Evolutionary conservation across 2,797 vertebrate genomes (phyloP).

Genomic region (Oreochromis grahami): DNA sequence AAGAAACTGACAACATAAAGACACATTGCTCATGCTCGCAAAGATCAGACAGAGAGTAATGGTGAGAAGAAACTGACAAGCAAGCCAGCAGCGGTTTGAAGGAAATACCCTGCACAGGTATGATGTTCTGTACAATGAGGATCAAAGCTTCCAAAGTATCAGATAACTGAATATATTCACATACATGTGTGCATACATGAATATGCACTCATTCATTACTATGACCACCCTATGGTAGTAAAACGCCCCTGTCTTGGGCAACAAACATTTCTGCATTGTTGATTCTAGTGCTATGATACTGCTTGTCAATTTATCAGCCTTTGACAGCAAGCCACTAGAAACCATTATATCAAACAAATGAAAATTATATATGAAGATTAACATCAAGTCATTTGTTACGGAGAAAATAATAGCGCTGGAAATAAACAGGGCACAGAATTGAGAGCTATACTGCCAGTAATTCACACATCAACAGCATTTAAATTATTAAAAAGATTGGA

Average conservation of each 20-base stretch:
- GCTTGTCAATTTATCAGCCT: constrained; percentile 76
- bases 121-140: constrained; percentile 46
- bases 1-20: constrained; percentile 76
- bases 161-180: constrained; percentile 59
- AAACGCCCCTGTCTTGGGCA: constrained; percentile 41
- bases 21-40: constrained; percentile 70
- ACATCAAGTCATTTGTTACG: constrained; percentile 79
- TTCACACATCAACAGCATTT: constrained; percentile 79
- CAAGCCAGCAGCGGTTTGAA: constrained; percentile 74
- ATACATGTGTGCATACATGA: constrained; percentile 47
- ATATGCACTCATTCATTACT: constrained; percentile 71
- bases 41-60: constrained; percentile 60
- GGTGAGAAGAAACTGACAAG: constrained; percentile 72
- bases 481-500: constrained; percentile 85
- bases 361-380: constrained; percentile 81
- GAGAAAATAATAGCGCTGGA: constrained; percentile 63
- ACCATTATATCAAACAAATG: constrained; percentile 76
- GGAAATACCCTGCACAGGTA: constrained; percentile 70
- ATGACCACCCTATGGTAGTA: constrained; percentile 48
- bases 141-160: constrained; percentile 65
- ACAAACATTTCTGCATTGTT: constrained; percentile 67
- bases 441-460: constrained; percentile 71
- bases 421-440: constrained; percentile 62
- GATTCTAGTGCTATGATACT: constrained; percentile 66
- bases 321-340: constrained; percentile 76